phyloP scores from a whole-genome alignment of 2,113 vertebrate genomes.

The Panthera tigris region DNA sequence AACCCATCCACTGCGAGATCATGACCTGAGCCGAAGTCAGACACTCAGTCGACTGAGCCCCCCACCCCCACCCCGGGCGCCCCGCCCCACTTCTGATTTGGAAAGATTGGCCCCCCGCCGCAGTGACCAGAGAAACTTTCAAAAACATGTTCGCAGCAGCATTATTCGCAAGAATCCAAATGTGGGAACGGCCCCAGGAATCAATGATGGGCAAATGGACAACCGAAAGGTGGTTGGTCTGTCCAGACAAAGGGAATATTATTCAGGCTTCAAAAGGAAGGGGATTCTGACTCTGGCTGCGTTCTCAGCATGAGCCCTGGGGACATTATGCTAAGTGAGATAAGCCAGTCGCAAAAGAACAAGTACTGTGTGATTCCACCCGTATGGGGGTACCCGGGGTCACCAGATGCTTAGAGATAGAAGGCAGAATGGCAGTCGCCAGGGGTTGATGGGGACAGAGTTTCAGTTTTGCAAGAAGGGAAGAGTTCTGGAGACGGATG shows the following conservation, averaged over 20 bases:
- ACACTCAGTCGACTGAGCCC: too few species aligned
- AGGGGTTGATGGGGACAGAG: neutral
- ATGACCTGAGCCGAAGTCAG: too few species aligned
- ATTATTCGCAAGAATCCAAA: neutral
- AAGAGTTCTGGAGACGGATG: neutral
- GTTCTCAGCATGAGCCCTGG: fast-evolving
- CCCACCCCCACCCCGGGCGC: too few species aligned
- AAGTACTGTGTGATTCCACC: too few species aligned
- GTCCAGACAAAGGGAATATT: fast-evolving
- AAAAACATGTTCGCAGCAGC: neutral
- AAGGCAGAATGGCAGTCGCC: neutral
- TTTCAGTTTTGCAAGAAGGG: neutral
- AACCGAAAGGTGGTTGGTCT: fast-evolving
- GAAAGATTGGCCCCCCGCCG: neutral
- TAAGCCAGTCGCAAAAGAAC: neutral
- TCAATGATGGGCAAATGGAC: fast-evolving
- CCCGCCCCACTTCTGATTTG: neutral
- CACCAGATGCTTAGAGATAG: neutral
- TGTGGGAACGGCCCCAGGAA: neutral
- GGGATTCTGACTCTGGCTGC: neutral
- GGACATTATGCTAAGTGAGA: neutral
- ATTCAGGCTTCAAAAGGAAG: neutral
- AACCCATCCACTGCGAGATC: too few species aligned
- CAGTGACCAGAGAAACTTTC: neutral
- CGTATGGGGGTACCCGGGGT: fast-evolving